Base-by-base conservation (phyloP, 2,113 vertebrate genomes). In the Lathamus discolor region DNA sequence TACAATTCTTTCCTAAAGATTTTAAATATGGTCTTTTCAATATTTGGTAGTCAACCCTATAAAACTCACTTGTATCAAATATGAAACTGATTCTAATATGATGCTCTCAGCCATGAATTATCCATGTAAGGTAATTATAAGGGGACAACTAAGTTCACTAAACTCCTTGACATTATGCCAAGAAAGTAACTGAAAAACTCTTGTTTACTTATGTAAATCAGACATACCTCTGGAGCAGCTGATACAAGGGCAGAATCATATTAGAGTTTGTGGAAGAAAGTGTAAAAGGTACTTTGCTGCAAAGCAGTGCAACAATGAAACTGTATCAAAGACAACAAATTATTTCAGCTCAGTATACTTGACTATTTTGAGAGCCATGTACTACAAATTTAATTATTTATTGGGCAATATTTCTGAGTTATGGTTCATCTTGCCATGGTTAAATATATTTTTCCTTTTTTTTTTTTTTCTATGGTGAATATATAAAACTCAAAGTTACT, bases 21-120 rank as follows among this genome's bases (percentile, higher is more conserved):
- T 84, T 44, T 52, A 96, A 95, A 95, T 67, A 91, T 7, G 24
- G 63, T 49, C 39, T 91, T 93, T 87, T 72, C 39, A 62, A 27
- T 72, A 29, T 90, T 83, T 92, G 69, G 31, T 92, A 92, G 37
- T 61, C 61, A 19, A 54, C 62, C 33, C 68, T 69, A 81, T 57
- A 86, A 92, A 94, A 95, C 33, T 93, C 59, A 52, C 29, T 95
- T 92, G 70, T 72, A 76, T 88, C 51, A 44, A 96, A 94, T 94
- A 94, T 28, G 67, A 93, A 94, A 88, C 27, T 2, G 46, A 77
- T 83, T 94, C 48, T 51, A 85, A 20, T 28, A 59, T 12, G 54
- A 31, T 24, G 61, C 59, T 68, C 57, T 82, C 24, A 66, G 69
- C 27, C 76, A 94, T 59, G 57, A 95, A 95, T 86, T 95, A 95